phyloP scores from a whole-genome alignment of 2,797 vertebrate genomes.

The Pitangus sulphuratus region DNA sequence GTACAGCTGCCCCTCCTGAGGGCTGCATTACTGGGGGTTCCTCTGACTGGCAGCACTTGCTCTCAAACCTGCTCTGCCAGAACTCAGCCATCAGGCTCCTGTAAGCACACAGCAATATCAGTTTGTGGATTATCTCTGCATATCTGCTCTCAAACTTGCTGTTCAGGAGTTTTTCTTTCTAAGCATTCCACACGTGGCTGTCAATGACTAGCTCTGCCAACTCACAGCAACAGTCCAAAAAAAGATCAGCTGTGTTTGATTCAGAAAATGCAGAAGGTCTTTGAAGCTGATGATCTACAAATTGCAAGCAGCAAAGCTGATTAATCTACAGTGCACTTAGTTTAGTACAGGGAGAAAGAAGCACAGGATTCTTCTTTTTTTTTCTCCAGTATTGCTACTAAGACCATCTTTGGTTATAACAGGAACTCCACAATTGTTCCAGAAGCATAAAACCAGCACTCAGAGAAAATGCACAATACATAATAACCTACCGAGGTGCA shows the following conservation, averaged over 20 bases:
- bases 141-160: neutral
- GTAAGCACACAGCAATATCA: neutral
- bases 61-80: neutral
- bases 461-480: neutral
- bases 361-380: neutral
- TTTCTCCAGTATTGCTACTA: neutral
- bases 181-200: neutral
- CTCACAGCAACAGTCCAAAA: neutral
- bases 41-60: neutral
- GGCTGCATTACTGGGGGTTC: neutral
- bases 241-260: neutral
- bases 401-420: neutral
- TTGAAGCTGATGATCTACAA: neutral
- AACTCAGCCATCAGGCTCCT: neutral
- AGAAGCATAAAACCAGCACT: slow-evolving; percentile 17
- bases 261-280: neutral
- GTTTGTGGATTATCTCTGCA: neutral
- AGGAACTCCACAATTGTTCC: neutral
- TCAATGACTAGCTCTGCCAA: neutral
- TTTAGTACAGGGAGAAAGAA: neutral
- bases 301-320: neutral
- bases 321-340: neutral
- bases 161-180: neutral
- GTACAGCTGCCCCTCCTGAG: neutral
- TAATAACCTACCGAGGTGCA: slow-evolving; percentile 87